phyloP scores from a whole-genome alignment of 2,797 vertebrate genomes.

The Gila robusta region DNA sequence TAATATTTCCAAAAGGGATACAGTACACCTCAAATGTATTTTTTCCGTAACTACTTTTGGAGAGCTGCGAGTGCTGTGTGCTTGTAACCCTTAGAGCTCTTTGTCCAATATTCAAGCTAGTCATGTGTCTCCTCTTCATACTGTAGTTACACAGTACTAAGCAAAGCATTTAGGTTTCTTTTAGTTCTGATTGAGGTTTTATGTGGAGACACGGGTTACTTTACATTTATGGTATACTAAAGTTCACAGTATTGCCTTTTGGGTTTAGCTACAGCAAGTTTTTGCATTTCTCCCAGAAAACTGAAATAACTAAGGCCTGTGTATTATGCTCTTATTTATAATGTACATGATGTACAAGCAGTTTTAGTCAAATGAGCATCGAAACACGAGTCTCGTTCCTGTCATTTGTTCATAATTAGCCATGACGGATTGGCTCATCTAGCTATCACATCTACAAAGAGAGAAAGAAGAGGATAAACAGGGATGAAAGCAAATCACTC shows the following conservation, averaged over 20 bases:
- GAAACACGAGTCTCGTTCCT: background rate
- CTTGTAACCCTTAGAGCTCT: conserved; percentile 43
- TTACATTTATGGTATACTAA: background rate
- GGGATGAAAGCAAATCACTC: conserved; percentile 33
- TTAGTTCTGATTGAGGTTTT: background rate
- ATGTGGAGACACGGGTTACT: background rate
- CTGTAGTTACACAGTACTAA: background rate
- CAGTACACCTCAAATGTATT: conserved; percentile 66
- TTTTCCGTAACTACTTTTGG: conserved; percentile 65
- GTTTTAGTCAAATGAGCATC: conserved; percentile 13
- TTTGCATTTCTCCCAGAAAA: background rate
- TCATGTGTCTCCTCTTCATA: conserved; percentile 36
- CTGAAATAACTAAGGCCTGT: background rate
- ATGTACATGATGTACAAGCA: background rate
- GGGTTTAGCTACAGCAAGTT: background rate
- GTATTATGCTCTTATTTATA: background rate
- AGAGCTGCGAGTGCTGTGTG: conserved; percentile 46
- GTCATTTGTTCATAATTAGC: conserved; percentile 28
- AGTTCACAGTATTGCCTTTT: background rate
- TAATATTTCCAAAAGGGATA: conserved; percentile 54
- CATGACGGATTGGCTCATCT: conserved; percentile 21
- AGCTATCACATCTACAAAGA: conserved; percentile 11
- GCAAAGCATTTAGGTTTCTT: background rate
- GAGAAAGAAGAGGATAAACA: conserved; percentile 26
- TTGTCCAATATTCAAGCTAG: conserved; percentile 40